A percentile compares a stretch with the other conserved stretches of the same genome.
Conservation (phyloP, 2,888 invertebrate species). For the Cosmopolites sordidus region DNA sequence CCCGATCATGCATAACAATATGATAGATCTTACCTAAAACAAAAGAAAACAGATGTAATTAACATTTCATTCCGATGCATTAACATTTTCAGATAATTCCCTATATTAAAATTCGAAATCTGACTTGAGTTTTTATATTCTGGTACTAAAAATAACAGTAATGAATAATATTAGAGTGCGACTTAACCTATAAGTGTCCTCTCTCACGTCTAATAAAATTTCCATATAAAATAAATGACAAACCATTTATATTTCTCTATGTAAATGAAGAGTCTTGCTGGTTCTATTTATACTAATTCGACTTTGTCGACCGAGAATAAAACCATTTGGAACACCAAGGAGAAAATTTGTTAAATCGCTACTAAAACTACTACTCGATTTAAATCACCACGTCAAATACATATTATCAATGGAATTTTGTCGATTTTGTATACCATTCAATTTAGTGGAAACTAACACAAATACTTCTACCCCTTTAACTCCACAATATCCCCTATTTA, state of each 20-base stretch:
- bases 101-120: too few relatives aligned
- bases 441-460: too few relatives aligned
- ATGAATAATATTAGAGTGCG: not conserved
- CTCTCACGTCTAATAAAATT: slow-evolving; percentile 1
- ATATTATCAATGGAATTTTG: not conserved
- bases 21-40: too few relatives aligned
- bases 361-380: not conserved
- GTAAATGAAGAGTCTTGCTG: slow-evolving; percentile 1
- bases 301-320: slow-evolving; percentile 1
- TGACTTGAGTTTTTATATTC: too few relatives aligned
- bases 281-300: slow-evolving; percentile 1
- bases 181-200: not conserved
- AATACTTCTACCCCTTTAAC: too few relatives aligned
- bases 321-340: not conserved
- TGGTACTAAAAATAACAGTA: not conserved
- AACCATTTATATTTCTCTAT: slow-evolving; percentile 1
- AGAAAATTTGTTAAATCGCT: slow-evolving; percentile 1
- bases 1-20: too few relatives aligned
- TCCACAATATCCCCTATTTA: too few relatives aligned
- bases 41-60: too few relatives aligned
- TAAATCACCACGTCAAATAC: not conserved
- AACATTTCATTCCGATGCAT: too few relatives aligned
- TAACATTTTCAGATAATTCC: too few relatives aligned
- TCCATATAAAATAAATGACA: slow-evolving; percentile 1
- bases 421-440: too few relatives aligned